phyloP scores from a whole-genome alignment of 2,797 vertebrate species.

The Cossypha dichroa region DNA sequence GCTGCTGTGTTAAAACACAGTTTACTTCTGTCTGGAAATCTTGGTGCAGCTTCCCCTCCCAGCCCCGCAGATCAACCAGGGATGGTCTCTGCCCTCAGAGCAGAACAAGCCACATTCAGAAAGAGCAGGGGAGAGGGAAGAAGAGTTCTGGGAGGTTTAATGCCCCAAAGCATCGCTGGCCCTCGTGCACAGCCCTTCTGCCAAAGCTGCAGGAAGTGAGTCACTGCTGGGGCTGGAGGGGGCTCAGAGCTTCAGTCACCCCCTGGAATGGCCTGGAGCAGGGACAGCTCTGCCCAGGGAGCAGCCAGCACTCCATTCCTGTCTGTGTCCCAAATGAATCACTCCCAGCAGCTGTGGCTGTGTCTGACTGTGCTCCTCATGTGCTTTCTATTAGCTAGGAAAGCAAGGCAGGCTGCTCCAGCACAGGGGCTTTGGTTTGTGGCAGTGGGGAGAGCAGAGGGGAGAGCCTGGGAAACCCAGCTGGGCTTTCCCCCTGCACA shows the following conservation, averaged over 20 bases:
- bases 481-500: not conserved
- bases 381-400: slow-evolving; percentile 53
- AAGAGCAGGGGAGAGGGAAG: not conserved
- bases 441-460: not conserved
- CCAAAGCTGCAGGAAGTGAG: slow-evolving; percentile 47
- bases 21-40: not conserved
- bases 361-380: slow-evolving; percentile 25
- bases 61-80: not conserved
- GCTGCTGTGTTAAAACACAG: not conserved
- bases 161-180: not conserved
- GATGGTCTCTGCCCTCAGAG: not conserved
- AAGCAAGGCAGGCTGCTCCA: slow-evolving; percentile 26
- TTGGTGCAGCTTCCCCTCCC: not conserved
- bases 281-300: slow-evolving; percentile 28
- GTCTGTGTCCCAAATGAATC: slow-evolving; percentile 51
- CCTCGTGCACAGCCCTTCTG: not conserved
- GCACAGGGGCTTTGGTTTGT: not conserved
- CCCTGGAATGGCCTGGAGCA: slow-evolving; percentile 44
- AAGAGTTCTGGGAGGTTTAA: not conserved
- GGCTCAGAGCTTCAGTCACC: not conserved
- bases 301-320: slow-evolving; percentile 33
- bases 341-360: slow-evolving; percentile 11
- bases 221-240: not conserved
- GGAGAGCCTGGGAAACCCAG: not conserved
- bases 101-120: not conserved